These are phyloP conservation scores for Pipistrellus pygmaeus DNA, from an alignment of 2,797 vertebrate genomes.

Conservation along the genomic window DNA sequence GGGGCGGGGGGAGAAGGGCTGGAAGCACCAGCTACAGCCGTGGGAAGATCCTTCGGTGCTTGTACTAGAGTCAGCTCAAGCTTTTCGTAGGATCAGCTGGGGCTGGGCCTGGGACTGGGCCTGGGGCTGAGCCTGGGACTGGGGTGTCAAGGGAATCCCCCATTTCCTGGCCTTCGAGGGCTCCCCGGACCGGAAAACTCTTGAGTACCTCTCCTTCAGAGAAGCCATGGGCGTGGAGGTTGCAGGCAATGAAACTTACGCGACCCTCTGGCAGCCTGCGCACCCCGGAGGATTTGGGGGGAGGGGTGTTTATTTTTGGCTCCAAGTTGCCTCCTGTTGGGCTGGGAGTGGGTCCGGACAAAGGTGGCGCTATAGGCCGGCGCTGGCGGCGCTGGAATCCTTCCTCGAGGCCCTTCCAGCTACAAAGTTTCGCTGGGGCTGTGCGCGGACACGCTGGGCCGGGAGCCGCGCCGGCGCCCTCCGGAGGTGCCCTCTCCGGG, in stretches of 20 bases:
- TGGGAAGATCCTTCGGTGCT: conserved; percentile 43
- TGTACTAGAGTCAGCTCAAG: neutral
- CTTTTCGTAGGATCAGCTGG: conserved; percentile 17
- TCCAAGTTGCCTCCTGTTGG: neutral
- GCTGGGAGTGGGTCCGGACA: conserved; percentile 22
- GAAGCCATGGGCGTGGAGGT: neutral
- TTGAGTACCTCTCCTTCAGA: neutral
- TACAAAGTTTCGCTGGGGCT: conserved; percentile 67
- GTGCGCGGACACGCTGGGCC: neutral
- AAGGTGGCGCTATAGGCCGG: conserved; percentile 75
- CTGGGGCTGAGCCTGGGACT: neutral
- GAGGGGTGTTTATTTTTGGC: neutral
- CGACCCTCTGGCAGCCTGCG: neutral
- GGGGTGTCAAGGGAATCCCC: conserved; percentile 66
- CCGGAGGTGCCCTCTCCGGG: conserved; percentile 50
- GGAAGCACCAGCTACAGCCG: neutral
- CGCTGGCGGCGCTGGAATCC: conserved; percentile 19
- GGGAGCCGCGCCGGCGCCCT: neutral
- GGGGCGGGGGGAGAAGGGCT: neutral
- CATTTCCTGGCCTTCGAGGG: conserved; percentile 49
- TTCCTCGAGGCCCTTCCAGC: conserved; percentile 12
- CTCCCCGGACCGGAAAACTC: neutral
- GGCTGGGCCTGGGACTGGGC: neutral
- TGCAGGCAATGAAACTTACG: conserved; percentile 33
- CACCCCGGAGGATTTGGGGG: neutral